Evolutionary conservation across 2,888 invertebrate genomes (phyloP).

Genomic region (Ditylenchus weischeri): DNA sequence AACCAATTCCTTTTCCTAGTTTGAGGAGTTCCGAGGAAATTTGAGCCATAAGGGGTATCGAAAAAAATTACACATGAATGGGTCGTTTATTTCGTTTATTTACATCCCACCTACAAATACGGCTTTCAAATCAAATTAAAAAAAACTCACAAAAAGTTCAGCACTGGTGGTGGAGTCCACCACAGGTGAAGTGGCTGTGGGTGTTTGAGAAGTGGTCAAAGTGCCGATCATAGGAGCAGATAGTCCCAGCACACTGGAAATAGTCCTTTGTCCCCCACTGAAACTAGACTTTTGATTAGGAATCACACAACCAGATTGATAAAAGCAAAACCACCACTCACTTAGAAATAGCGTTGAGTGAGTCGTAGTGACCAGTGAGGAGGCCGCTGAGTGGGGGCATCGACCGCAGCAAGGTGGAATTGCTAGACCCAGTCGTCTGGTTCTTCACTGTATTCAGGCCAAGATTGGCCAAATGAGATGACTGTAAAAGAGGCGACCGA

Average conservation of each 20-base stretch:
- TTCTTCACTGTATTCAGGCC: neutral
- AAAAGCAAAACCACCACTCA: neutral
- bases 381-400: constrained; percentile 4
- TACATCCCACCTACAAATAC: no score
- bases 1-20: neutral
- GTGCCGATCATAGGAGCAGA: constrained; percentile 7
- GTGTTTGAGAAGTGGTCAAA: neutral
- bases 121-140: no score
- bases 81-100: no score
- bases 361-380: neutral
- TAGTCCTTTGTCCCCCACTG: neutral
- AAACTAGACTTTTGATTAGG: neutral
- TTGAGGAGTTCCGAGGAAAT: no score
- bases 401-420: neutral
- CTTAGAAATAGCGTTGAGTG: constrained; percentile 6
- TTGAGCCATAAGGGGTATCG: no score
- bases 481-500: constrained; percentile 24
- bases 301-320: no score
- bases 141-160: constrained; percentile 2
- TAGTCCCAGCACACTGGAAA: constrained; percentile 6
- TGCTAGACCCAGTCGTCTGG: neutral
- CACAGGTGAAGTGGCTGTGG: constrained; percentile 12
- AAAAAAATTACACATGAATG: no score
- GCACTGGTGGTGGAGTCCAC: constrained; percentile 22
- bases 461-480: constrained; percentile 7